Base-by-base conservation (phyloP, 1,140 invertebrate species). In the Neodiprion fabricii region DNA sequence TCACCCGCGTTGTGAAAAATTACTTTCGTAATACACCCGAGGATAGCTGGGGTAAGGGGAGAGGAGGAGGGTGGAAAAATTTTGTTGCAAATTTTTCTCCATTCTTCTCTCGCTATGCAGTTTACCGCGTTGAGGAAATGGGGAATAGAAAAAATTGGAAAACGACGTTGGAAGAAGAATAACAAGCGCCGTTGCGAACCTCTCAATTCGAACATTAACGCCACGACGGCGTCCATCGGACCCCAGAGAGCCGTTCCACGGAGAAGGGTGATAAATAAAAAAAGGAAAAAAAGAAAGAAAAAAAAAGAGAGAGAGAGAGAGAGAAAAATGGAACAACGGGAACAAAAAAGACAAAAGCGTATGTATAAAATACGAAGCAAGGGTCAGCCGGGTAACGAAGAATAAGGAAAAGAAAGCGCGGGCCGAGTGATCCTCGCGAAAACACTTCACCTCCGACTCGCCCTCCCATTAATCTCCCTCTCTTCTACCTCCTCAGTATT, bases 391-490 rank as follows among this genome's bases (percentile, higher is more conserved):
- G 53, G 53, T 40, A 61, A 61, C 11, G 53, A 61, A 61, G 53
- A 61, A 61, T 61, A 9, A 61, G 53, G 53, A 17, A 61, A 14
- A 14, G 11, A 17, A 61, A 40, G 11, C 3, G 53, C 11, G 53
- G 53, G n/a, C 53, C 53, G 11, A 12, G 53, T 61, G 53, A 61
- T 61, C 53, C 53, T 12, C 53, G n/a, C 53, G 53, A 61, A 61
- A 61, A 61, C 53, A 61, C 53, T 61, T 61, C 53, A 61, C 53
- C 53, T 61, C 9, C 53, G 53, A 61, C 53, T 61, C 53, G 4
- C 53, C 53, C n/a, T 61, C n/a, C 53, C 53, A 61, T 61, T 61
- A 61, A 61, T 61, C 53, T 61, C 53, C n/a, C 53, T 5, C n/a
- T 9, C 53, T 17, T 61, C 53, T 61, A 61, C 11, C 53, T 61